A percentile compares a stretch with the other conserved stretches of the same genome.
Conservation (phyloP, 2,888 invertebrate species). For the Pseudolycoriella hygida region DNA sequence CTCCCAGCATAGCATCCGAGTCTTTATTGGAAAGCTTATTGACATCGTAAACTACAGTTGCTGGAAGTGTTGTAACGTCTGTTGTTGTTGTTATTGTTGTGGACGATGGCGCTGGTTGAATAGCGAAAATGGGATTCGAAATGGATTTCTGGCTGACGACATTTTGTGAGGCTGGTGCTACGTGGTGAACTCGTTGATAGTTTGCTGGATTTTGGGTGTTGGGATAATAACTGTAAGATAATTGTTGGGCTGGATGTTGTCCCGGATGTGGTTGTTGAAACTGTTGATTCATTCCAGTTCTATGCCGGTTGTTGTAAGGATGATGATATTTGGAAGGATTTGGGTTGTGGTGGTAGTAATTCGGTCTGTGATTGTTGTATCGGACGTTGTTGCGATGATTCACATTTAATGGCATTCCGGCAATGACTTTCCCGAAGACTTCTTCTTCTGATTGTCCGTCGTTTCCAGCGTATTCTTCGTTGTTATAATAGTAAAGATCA, state of each 20-base stretch:
- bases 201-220: too few species aligned
- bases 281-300: constrained; percentile 20
- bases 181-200: constrained; percentile 2
- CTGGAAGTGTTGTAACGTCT: constrained; percentile 3
- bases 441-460: constrained; percentile 60
- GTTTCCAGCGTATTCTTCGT: constrained; percentile 45
- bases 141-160: neutral
- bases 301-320: constrained; percentile 30
- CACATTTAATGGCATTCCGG: constrained; percentile 42
- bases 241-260: constrained; percentile 2
- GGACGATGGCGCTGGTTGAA: neutral
- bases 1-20: neutral
- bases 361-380: constrained; percentile 1
- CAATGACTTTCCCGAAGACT: constrained; percentile 54
- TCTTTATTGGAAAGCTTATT: constrained; percentile 1
- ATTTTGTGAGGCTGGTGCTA: neutral
- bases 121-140: too few species aligned
- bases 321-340: constrained; percentile 20
- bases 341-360: constrained; percentile 3
- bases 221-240: neutral
- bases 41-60: constrained; percentile 3
- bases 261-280: constrained; percentile 1
- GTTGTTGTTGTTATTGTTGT: constrained; percentile 6
- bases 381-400: constrained; percentile 20
- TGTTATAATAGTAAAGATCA: constrained; percentile 46